Base-by-base conservation (phyloP, 2,888 invertebrate genomes). In the Acleris sparsana region DNA sequence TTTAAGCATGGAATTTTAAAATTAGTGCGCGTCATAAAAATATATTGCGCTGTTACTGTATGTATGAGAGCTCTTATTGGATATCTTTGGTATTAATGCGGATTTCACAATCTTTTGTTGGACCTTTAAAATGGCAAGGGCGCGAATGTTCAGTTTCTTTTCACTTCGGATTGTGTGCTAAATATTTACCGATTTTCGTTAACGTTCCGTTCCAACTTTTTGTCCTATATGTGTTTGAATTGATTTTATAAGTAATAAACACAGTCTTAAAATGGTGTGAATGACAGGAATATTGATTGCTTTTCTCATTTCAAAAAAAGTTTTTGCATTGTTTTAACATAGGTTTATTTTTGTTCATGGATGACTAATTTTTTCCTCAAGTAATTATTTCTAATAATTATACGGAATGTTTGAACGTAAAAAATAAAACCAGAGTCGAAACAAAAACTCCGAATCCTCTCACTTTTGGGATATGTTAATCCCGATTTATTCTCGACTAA, bases 391-490 rank as follows among this genome's bases (percentile, higher is more conserved):
- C 17, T 17, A 17, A n/a, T 46, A 46, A 46, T 46, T 46, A 4
- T 46, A n/a, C 16, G 13, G n/a, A 16, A 44, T 46, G 16, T 46
- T 46, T 16, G 17, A 46, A 6, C 46, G 6, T 44, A 46, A 46
- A n/a, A 46, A 46, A 46, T 46, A n/a, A 46, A n/a, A 6, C 46
- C 17, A 5, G 13, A 6, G 7, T 46, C 46, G 57, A 6, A 13
- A 51, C 63, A 63, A 63, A 63, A 67, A 59, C 44, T 53, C 17
- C 22, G 22, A 56, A 55, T 43, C 43, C 56, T 53, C 48, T 55
- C 57, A 83, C 80, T 82, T 84, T 82, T 73, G 80, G 82, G 78
- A 84, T 89, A 88, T 88, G 86, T 88, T 88, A 87, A 88, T 88
- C 82, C 76, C 70, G 74, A 73, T 84, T 85, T 85, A 86, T 85